phyloP scores from a whole-genome alignment of 2,797 vertebrate genomes.

The Anableps anableps region DNA sequence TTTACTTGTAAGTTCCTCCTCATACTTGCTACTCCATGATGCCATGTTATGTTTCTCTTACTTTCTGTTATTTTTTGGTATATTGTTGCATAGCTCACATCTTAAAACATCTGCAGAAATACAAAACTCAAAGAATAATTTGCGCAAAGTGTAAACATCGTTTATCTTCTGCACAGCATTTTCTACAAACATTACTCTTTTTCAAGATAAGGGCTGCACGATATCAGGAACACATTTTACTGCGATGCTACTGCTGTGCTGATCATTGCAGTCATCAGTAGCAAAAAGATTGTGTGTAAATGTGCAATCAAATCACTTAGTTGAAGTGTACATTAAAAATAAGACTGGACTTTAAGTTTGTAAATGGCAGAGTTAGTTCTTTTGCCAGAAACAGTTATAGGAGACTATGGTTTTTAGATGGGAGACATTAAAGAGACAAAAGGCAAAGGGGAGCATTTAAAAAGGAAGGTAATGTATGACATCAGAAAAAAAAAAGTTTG shows the following conservation, averaged over 20 bases:
- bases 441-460: neutral
- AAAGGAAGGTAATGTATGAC: neutral
- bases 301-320: neutral
- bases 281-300: too few relatives aligned
- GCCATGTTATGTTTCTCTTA: neutral
- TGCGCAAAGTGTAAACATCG: neutral
- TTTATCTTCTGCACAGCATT: too few relatives aligned
- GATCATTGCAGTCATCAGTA: too few relatives aligned
- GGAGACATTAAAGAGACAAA: neutral
- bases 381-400: neutral
- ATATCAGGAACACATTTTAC: too few relatives aligned
- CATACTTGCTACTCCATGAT: neutral
- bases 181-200: too few relatives aligned
- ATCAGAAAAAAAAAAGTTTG: neutral
- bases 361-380: neutral
- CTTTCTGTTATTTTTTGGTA: neutral
- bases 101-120: neutral
- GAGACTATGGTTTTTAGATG: neutral
- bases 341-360: too few relatives aligned
- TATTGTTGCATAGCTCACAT: too few relatives aligned
- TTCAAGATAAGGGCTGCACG: too few relatives aligned
- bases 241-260: too few relatives aligned
- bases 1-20: constrained; percentile 43
- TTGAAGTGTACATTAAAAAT: neutral
- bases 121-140: neutral